phyloP scores from a whole-genome alignment of 1,140 invertebrate species.

The Diplogasteroides magnus region DNA sequence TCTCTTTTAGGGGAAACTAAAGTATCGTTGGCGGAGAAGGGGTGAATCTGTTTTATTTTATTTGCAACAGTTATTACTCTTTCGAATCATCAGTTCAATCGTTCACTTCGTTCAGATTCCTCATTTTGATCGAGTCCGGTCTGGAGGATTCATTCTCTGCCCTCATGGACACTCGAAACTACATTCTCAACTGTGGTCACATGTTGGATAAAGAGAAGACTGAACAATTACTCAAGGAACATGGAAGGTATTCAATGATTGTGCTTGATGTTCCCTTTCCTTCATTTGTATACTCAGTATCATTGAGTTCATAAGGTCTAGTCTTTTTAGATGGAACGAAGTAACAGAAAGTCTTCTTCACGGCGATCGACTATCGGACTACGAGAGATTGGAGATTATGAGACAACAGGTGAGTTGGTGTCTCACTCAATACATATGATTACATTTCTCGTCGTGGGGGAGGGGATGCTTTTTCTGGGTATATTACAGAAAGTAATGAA shows the following conservation, averaged over 20 bases:
- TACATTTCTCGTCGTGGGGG: too few relatives aligned
- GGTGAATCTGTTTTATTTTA: too few relatives aligned
- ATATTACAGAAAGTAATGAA: not conserved
- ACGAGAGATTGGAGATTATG: not conserved
- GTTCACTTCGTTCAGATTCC: too few relatives aligned
- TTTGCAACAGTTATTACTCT: too few relatives aligned
- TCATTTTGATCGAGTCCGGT: not conserved
- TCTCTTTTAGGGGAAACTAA: too few relatives aligned
- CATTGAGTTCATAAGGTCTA: too few relatives aligned
- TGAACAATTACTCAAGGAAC: not conserved
- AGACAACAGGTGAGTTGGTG: not conserved
- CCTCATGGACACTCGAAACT: not conserved
- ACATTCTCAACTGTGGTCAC: not conserved
- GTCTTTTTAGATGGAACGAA: not conserved
- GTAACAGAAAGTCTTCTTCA: not conserved
- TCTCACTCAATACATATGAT: not conserved
- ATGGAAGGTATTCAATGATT: too few relatives aligned
- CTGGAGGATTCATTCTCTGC: not conserved
- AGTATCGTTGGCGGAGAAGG: too few relatives aligned
- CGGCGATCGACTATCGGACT: not conserved
- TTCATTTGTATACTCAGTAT: too few relatives aligned
- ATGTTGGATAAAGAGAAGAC: not conserved
- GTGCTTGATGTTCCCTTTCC: too few relatives aligned
- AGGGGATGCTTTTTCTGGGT: not conserved
- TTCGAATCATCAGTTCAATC: too few relatives aligned